Evolutionary conservation across 2,888 invertebrate genomes (phyloP), one percentile per base, ranked within the genome.

Genomic region (Lepidonotus clava): DNA sequence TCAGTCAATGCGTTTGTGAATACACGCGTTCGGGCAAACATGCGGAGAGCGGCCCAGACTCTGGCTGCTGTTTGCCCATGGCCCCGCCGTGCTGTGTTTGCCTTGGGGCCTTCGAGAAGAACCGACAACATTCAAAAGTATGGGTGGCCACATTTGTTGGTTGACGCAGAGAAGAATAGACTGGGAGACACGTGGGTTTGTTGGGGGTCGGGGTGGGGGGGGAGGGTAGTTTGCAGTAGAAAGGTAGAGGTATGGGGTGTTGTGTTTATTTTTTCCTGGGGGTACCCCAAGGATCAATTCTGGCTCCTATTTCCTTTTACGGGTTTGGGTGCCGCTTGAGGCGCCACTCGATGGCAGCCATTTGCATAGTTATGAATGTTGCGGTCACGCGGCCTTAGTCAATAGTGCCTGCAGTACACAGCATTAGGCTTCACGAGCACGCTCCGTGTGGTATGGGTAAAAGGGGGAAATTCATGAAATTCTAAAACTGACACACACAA

Each of bases 301-400:
- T n/a, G 18, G 14, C 21, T 38, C 71, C 34, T 38, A 61, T 18
- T 18, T 21, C 38, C 71, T 38, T 38, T n/a, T n/a, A n/a, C n/a
- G n/a, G n/a, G n/a, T n/a, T n/a, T n/a, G n/a, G n/a, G n/a, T n/a
- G n/a, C n/a, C n/a, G n/a, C n/a, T n/a, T 14, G 71, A 11, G 71
- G 36, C 38, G 36, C 34, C 71, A 34, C 38, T 38, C 71, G 0
- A 18, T n/a, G 36, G 38, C 21, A 34, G 38, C 71, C 71, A 71
- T 71, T 71, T 71, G 71, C 71, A 71, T 71, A 71, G 71, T 71
- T 71, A 71, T 71, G 38, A 71, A 36, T 71, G 38, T 71, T 71
- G 71, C 71, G 71, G 71, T 71, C 71, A 71, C 71, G 71, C 38
- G 71, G n/a, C 21, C 71, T 36, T 34, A n/a, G 71, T 71, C 14